Evolutionary conservation across 1,140 invertebrate species (phyloP), one percentile per base, ranked within the genome.

Genomic region (Cotesia vestalis): DNA sequence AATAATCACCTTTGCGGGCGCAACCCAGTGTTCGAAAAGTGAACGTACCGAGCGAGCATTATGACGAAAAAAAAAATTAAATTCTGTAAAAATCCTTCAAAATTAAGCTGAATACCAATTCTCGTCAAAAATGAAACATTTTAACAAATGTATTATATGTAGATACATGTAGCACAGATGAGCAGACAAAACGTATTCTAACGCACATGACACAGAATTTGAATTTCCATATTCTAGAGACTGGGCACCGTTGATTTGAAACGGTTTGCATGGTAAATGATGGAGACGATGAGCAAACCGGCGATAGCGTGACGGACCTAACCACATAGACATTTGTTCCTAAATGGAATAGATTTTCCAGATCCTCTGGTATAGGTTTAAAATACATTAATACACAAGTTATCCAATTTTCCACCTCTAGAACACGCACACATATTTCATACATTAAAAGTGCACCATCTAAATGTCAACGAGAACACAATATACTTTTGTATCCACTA

Each of bases 391-490:
- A 55, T 14, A 55, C 12, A 55, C 53, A 55, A 55, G 17, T 55
- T n/a, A 20, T 55, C 53, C 53, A 55, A 55, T 55, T 55, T 55
- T 55, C 53, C 53, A 14, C 14, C 9, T 14, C 8, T 52, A 27
- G 27, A 27, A 27, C 40, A 46, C 11, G 5, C 40, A 46, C 11
- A 46, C 14, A 55, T n/a, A 55, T 55, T 20, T 20, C n/a, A 6
- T 55, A 20, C 57, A 59, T 59, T 59, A 59, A 59, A 59, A 20
- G 57, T 59, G 57, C 3, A 20, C 17, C 57, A 27, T 59, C 57
- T 59, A 27, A 59, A 59, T 20, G 17, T 59, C 57, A 59, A 59
- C 57, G 20, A 20, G 17, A 17, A 20, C 20, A 59, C 57, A 59
- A 59, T 59, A 59, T 20, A 20, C 9, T 59, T 20, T 59, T 20